phyloP scores from a whole-genome alignment of 2,888 invertebrate species.

The Strigamia crassipes region DNA sequence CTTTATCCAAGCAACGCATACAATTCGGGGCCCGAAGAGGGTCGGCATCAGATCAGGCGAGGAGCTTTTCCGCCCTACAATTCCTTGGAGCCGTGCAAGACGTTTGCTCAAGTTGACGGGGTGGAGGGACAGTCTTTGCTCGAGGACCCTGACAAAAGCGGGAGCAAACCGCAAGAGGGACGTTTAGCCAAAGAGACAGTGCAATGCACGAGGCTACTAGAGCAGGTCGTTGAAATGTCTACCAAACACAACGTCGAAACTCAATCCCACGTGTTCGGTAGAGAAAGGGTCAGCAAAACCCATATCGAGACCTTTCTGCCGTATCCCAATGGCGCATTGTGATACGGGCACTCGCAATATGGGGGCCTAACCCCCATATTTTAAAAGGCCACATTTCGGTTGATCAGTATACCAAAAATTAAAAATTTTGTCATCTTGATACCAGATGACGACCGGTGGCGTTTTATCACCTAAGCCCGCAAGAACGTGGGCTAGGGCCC shows the following conservation, averaged over 20 bases:
- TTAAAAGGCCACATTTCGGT: too few relatives aligned
- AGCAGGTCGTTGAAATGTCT: constrained; percentile 7
- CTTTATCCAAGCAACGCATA: constrained; percentile 22
- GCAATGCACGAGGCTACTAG: background rate
- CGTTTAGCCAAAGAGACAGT: constrained; percentile 30
- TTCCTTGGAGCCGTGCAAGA: constrained; percentile 25
- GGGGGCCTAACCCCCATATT: too few relatives aligned
- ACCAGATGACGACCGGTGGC: too few relatives aligned
- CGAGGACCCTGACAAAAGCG: constrained; percentile 18
- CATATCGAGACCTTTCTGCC: too few relatives aligned
- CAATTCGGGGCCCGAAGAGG: constrained; percentile 7
- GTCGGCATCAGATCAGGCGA: constrained; percentile 22
- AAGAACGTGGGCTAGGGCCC: too few relatives aligned
- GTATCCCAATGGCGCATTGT: too few relatives aligned
- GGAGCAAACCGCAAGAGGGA: constrained; percentile 30
- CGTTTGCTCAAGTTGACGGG: constrained; percentile 30
- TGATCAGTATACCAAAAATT: too few relatives aligned
- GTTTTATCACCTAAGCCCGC: too few relatives aligned
- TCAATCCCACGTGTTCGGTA: background rate
- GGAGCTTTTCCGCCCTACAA: constrained; percentile 30
- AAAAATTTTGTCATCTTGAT: too few relatives aligned
- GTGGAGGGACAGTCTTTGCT: constrained; percentile 30
- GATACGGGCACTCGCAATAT: too few relatives aligned
- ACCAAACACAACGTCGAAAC: background rate
- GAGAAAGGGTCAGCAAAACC: background rate